A percentile compares a stretch with the other conserved stretches of the same genome.
These are phyloP conservation scores for Ceramica pisi DNA, from an alignment of 2,888 invertebrate species.

Conservation along the genomic window DNA sequence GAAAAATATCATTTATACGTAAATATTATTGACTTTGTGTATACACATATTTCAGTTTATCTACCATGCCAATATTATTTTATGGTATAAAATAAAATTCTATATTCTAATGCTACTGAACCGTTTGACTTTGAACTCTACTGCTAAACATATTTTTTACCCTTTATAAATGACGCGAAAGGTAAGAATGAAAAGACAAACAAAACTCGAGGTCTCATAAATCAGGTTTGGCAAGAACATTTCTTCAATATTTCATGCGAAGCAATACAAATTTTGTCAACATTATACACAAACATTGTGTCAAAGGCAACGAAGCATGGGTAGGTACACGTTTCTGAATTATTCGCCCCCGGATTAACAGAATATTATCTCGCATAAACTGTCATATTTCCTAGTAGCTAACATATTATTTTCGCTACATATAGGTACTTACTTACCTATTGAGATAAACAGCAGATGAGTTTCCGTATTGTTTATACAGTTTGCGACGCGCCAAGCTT, in stretches of 20 bases:
- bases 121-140: slow-evolving; percentile 9
- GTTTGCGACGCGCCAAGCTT: slow-evolving; percentile 66
- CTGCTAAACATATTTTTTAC: neutral
- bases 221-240: slow-evolving; percentile 39
- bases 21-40: neutral
- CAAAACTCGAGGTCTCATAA: slow-evolving; percentile 29
- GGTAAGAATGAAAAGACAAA: slow-evolving; percentile 9
- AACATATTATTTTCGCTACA: slow-evolving; percentile 46
- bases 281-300: slow-evolving; percentile 50
- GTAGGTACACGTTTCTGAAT: slow-evolving; percentile 46
- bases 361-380: slow-evolving; percentile 48
- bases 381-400: slow-evolving; percentile 45
- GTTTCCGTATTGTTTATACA: slow-evolving; percentile 68
- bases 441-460: slow-evolving; percentile 52
- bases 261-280: slow-evolving; percentile 46
- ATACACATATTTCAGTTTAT: neutral
- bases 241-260: slow-evolving; percentile 44
- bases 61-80: neutral
- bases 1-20: neutral
- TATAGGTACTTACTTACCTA: slow-evolving; percentile 18
- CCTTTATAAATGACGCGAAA: neutral
- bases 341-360: slow-evolving; percentile 43
- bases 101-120: neutral
- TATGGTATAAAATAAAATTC: neutral
- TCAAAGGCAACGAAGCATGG: slow-evolving; percentile 49